Evolutionary conservation across 2,113 vertebrate species (phyloP).

Genomic region (Cyanistes caeruleus): DNA sequence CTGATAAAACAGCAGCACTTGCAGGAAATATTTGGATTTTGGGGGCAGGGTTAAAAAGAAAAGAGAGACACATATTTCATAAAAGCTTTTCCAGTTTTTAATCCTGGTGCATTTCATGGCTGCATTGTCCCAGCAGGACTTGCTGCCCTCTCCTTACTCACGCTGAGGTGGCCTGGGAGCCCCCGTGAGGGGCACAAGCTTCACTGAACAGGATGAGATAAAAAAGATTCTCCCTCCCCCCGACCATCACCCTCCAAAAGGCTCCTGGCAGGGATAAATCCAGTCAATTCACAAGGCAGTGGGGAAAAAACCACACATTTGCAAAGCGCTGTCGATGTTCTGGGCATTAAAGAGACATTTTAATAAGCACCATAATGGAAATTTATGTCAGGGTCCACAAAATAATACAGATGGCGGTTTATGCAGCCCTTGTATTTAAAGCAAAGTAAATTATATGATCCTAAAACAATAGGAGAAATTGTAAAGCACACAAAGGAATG

Average conservation of each 20-base stretch:
- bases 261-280: background rate
- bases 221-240: background rate
- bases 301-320: background rate
- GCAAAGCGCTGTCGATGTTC: background rate
- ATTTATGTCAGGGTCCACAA: constrained; percentile 61
- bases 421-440: constrained; percentile 45
- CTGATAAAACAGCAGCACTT: background rate
- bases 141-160: background rate
- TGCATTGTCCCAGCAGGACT: background rate
- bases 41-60: background rate
- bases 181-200: background rate
- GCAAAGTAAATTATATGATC: constrained; percentile 47
- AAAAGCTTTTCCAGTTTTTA: background rate
- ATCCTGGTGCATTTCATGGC: background rate
- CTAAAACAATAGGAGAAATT: constrained; percentile 30
- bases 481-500: background rate
- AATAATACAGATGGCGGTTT: constrained; percentile 48
- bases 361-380: constrained; percentile 51
- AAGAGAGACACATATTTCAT: background rate
- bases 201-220: background rate
- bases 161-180: background rate
- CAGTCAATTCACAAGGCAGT: background rate
- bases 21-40: background rate
- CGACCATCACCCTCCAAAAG: background rate
- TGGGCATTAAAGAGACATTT: constrained; percentile 51